A percentile compares a stretch with the other conserved stretches of the same genome.
Conservation (phyloP, 2,888 invertebrate species). For the Biston betularia region DNA sequence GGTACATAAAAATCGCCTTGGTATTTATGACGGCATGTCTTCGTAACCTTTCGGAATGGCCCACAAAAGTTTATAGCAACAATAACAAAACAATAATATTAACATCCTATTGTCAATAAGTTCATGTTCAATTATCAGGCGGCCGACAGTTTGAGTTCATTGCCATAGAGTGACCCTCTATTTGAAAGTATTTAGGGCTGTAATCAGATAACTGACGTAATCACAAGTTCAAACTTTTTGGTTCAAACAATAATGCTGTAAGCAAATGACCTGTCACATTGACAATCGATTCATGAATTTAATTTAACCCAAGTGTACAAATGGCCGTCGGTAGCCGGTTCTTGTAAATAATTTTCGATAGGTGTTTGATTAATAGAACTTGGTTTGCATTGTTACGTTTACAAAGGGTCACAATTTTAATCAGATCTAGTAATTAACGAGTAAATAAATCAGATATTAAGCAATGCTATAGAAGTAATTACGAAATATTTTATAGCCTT, state of each 20-base stretch:
- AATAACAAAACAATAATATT: constrained; percentile 44
- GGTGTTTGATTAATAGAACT: constrained; percentile 61
- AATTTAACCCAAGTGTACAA: constrained; percentile 56
- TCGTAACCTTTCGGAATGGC: constrained; percentile 40
- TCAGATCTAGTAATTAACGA: constrained; percentile 35
- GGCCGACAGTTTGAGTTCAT: constrained; percentile 78
- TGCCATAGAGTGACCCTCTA: constrained; percentile 69
- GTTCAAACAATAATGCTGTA: constrained; percentile 33
- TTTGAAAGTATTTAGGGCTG: constrained; percentile 67
- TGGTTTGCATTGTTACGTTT: constrained; percentile 50
- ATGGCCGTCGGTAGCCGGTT: constrained; percentile 59
- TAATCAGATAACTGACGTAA: constrained; percentile 37
- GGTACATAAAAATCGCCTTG: constrained; percentile 42
- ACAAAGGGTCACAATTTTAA: constrained; percentile 46
- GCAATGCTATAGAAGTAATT: constrained; percentile 15
- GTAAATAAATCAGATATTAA: constrained; percentile 26
- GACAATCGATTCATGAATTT: constrained; percentile 71
- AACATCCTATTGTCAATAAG: constrained; percentile 55
- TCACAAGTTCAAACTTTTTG: constrained; percentile 35
- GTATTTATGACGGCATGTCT: constrained; percentile 39
- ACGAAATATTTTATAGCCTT: constrained; percentile 11
- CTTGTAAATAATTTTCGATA: constrained; percentile 63
- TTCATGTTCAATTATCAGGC: constrained; percentile 56
- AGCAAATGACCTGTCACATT: constrained; percentile 75
- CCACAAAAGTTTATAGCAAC: constrained; percentile 45